phyloP scores from a whole-genome alignment of 2,113 vertebrate species.

The Xerus inauris region DNA sequence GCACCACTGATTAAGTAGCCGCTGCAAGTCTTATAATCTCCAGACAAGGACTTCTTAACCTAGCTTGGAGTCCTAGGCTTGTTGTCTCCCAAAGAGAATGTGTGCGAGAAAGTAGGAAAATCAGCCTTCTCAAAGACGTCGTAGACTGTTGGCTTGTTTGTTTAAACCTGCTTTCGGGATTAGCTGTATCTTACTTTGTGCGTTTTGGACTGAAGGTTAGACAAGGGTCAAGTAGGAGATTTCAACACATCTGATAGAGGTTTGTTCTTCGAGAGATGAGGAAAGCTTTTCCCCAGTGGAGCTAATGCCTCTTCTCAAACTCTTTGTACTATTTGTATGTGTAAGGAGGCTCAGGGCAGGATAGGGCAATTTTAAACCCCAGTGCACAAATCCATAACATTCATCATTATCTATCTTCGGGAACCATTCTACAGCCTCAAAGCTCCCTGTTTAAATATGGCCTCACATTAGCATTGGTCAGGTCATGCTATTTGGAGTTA shows the following conservation, averaged over 20 bases:
- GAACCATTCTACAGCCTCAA: conserved; percentile 68
- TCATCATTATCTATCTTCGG: conserved; percentile 80
- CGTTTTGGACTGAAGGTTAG: conserved; percentile 83
- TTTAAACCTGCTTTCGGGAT: conserved; percentile 86
- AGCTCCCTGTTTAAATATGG: conserved; percentile 81
- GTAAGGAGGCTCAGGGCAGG: conserved; percentile 81
- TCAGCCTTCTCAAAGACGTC: conserved; percentile 43
- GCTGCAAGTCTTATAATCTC: not conserved
- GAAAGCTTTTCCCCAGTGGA: conserved; percentile 76
- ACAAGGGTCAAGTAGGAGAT: conserved; percentile 88
- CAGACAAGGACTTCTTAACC: not conserved
- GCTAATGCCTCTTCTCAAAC: conserved; percentile 78
- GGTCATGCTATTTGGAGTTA: conserved; percentile 2
- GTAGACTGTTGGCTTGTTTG: conserved; percentile 83
- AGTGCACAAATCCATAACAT: conserved; percentile 80
- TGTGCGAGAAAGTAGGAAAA: conserved; percentile 60
- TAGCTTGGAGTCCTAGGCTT: conserved; percentile 35
- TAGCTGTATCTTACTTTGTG: conserved; percentile 84
- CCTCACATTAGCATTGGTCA: not conserved
- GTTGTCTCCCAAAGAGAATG: conserved; percentile 53
- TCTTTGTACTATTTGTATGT: conserved; percentile 84
- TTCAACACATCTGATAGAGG: conserved; percentile 85
- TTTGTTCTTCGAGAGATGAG: conserved; percentile 77
- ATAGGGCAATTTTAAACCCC: conserved; percentile 83
- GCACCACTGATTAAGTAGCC: not conserved